Evolutionary conservation across 2,113 vertebrate genomes (phyloP).

Genomic region (Grantiella picta): DNA sequence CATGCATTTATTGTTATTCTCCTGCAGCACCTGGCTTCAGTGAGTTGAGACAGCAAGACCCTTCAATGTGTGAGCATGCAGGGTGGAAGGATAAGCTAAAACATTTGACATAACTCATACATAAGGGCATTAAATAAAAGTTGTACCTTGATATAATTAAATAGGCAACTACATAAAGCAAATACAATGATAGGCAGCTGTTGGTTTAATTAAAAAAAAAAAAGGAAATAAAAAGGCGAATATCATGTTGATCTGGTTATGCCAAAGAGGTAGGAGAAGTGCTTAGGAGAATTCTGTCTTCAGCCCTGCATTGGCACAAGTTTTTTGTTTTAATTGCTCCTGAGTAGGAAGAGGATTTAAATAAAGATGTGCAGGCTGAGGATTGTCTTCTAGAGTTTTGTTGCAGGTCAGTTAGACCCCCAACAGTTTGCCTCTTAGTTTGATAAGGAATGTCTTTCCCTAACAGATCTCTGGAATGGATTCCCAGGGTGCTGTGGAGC

Average conservation of each 20-base stretch:
- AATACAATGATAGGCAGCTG: not conserved
- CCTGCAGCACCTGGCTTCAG: not conserved
- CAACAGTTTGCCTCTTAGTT: not conserved
- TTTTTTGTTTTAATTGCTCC: not conserved
- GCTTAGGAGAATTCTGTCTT: not conserved
- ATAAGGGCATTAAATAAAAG: not conserved
- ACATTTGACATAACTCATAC: not conserved
- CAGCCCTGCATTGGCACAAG: not conserved
- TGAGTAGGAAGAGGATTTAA: not conserved
- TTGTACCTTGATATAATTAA: not conserved
- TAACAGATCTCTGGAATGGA: not conserved
- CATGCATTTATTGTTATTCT: not conserved
- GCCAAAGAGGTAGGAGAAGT: not conserved
- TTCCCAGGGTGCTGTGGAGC: not conserved
- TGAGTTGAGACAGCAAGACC: not conserved
- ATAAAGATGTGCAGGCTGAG: not conserved
- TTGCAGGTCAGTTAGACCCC: not conserved
- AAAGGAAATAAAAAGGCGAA: not conserved
- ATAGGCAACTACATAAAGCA: not conserved
- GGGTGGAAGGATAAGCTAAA: not conserved
- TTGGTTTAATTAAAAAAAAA: not conserved
- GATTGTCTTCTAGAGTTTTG: not conserved
- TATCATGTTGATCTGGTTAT: not conserved
- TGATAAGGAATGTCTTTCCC: not conserved
- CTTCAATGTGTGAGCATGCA: not conserved